Evolutionary conservation across 2,888 invertebrate species (phyloP), one percentile per base, ranked within the genome.

Genomic region (Heliconius ismenius): DNA sequence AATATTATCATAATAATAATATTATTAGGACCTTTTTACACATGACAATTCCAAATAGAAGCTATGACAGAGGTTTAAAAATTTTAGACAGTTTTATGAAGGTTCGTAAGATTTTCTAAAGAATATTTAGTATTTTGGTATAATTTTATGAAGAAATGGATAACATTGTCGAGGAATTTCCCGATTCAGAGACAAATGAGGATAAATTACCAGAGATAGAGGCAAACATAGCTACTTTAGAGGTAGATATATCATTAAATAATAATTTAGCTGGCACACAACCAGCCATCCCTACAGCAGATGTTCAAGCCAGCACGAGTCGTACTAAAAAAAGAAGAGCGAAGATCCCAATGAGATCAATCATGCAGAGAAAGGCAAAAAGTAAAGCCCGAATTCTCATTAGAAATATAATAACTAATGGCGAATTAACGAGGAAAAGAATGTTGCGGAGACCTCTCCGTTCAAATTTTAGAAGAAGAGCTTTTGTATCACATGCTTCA

Each of bases 361-460:
- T 79, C 26, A 78, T 86, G 60, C 84, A 85, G 1, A 81, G 89
- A 36, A 81, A 81, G 28, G 82, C 87, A 7, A 89, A 89, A 75
- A 83, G 78, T 21, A 85, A 77, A 43, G 88, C 87, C 3, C 81
- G 79, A 54, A 80, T 83, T 58, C 60, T 83, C 60, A 58, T 89
- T 32, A 80, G 81, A 63, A 82, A 80, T 15, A 81, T 87, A 32
- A 32, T 32, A 0, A 79, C 81, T 1, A 82, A 79, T 65, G 83
- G 83, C 0, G 36, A 32, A 3, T 76, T 78, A 4, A 28, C 74
- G 32, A 68, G 75, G 15, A 73, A 58, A 63, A 49, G 15, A 15
- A 26, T 21, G 21, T 28, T 60, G 39, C 43, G 18, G 28, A 62
- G 43, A 54, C 62, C 54, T 15, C 26, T 74, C 9, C 68, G 74